Conservation (phyloP, 2,113 vertebrate species). For the Tupaia chinensis region DNA sequence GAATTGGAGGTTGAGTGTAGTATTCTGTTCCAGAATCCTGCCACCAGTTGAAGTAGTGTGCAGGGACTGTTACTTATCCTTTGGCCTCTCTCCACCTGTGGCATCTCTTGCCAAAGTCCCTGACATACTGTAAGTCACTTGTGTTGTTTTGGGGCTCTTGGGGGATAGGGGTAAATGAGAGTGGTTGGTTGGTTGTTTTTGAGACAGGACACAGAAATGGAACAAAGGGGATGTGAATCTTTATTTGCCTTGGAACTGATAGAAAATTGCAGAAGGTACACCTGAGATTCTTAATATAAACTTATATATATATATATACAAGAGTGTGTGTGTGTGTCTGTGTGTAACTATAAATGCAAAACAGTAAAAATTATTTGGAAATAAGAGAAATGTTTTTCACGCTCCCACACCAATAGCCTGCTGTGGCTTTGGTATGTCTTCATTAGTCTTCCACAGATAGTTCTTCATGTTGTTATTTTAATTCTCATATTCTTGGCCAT, state of each 20-base stretch:
- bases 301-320: background rate
- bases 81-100: too few species aligned
- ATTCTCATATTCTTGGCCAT: background rate
- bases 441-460: background rate
- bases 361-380: background rate
- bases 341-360: background rate
- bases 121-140: background rate
- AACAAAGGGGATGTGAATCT: background rate
- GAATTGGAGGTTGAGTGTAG: background rate
- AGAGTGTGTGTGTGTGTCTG: background rate
- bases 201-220: background rate
- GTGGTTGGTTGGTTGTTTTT: background rate
- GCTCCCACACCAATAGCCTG: background rate
- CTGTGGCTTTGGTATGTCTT: background rate
- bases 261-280: background rate
- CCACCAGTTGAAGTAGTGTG: too few species aligned
- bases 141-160: background rate
- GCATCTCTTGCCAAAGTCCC: background rate
- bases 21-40: background rate
- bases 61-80: background rate
- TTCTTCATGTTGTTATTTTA: background rate
- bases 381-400: background rate
- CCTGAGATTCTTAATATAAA: slow-evolving; percentile 13
- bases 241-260: background rate
- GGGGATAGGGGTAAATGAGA: too few species aligned